A percentile compares a stretch with the other conserved stretches of the same genome.
Evolutionary conservation across 2,888 invertebrate species (phyloP).

Genomic region (Rhorus exstirpatorius): DNA sequence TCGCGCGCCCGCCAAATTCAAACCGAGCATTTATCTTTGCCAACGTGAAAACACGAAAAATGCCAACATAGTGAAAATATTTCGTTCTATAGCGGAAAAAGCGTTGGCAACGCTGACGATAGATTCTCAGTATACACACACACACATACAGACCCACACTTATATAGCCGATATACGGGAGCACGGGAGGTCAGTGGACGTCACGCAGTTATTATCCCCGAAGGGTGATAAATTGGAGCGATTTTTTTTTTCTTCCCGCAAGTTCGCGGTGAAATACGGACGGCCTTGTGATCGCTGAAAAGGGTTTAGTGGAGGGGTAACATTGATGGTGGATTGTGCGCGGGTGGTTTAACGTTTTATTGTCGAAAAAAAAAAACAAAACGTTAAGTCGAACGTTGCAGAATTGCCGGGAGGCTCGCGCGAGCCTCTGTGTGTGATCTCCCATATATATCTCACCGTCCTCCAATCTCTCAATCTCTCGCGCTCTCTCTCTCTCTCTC

Average conservation of each 20-base stretch:
- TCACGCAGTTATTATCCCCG: conserved; percentile 82
- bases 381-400: conserved; percentile 56
- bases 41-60: conserved; percentile 4
- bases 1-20: background rate
- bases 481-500: conserved; percentile 41
- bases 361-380: conserved; percentile 42
- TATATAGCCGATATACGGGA: conserved; percentile 59
- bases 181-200: conserved; percentile 83
- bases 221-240: conserved; percentile 76
- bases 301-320: conserved; percentile 59
- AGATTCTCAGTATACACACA: conserved; percentile 11
- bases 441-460: conserved; percentile 56
- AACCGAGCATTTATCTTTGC: background rate
- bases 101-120: conserved; percentile 43
- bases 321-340: conserved; percentile 69
- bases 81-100: conserved; percentile 15
- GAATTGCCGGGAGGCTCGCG: conserved; percentile 68
- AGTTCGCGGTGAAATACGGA: conserved; percentile 68
- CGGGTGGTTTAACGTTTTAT: conserved; percentile 40
- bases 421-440: conserved; percentile 61
- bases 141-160: conserved; percentile 11
- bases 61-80: conserved; percentile 30
- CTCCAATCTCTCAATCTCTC: conserved; percentile 60
- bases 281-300: background rate
- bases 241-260: conserved; percentile 58